phyloP scores from a whole-genome alignment of 1,140 invertebrate species.

The Cydia pomonella region DNA sequence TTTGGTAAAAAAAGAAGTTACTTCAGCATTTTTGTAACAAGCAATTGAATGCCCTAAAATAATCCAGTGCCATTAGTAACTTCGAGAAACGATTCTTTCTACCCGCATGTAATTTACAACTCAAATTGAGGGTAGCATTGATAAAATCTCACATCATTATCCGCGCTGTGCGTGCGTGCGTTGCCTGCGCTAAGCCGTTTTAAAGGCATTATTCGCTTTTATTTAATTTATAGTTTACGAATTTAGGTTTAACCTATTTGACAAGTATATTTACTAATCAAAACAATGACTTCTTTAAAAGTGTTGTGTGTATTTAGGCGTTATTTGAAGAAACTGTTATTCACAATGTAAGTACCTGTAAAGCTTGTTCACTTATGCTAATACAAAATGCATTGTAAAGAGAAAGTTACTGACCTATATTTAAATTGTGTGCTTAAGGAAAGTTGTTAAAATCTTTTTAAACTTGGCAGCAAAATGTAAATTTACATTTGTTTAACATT shows the following conservation, averaged over 20 bases:
- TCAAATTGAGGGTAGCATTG: neutral
- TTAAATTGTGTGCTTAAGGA: neutral
- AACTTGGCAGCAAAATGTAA: neutral
- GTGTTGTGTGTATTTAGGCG: conserved; percentile 49
- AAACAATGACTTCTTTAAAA: conserved; percentile 12
- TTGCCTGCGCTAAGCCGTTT: neutral
- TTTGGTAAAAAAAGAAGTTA: neutral
- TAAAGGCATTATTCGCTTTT: conserved; percentile 1
- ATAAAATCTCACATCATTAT: neutral
- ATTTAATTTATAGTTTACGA: neutral
- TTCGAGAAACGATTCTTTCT: conserved; percentile 7
- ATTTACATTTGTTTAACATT: neutral
- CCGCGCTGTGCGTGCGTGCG: neutral
- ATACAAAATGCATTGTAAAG: conserved; percentile 33
- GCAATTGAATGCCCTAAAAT: neutral
- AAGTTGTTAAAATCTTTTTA: neutral
- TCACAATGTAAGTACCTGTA: conserved; percentile 57
- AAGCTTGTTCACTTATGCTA: conserved; percentile 37
- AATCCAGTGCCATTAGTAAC: neutral
- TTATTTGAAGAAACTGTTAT: conserved; percentile 53
- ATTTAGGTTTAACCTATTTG: conserved; percentile 17
- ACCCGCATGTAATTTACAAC: conserved; percentile 13
- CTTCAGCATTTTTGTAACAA: neutral
- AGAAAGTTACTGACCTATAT: conserved; percentile 19
- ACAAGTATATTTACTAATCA: neutral